Base-by-base conservation (phyloP, 1,140 invertebrate genomes). In the Teleogryllus occipitalis region DNA sequence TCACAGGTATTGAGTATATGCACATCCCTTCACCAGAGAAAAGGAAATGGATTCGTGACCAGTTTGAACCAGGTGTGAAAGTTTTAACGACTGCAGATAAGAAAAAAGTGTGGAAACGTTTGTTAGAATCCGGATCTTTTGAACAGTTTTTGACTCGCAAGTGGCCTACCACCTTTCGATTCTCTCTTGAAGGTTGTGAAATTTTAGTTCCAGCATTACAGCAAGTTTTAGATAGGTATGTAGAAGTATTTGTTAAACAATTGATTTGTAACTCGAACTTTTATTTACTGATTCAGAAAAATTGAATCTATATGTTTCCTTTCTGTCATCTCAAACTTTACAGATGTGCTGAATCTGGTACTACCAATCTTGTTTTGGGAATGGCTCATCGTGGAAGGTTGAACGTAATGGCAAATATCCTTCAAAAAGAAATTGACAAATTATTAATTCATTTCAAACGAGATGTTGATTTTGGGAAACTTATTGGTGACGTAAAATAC, bases 1-100 rank as follows among this genome's bases (percentile, higher is more conserved):
- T 49, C 2, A 79, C 79, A 47, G 80, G 80, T 7, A 22, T 81
- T 47, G 80, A 81, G 73, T 81, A 79, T 22, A 81, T n/a, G 74
- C 74, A 79, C 74, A 54, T 81, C 7, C 21, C 14, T 7, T 54
- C 75, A 14, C 5, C 12, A 8, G 79, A 76, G 21, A 76, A 73
- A 54, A 79, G 74, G 7, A 15, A 10, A 14, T 80, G 79, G 79
- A 39, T 80, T 12, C 74, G 39, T 22, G 74, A 80, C 10, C 10
- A 49, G 8, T 10, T 80, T 39, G 79, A 80, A 77, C 10, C 46
- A 27, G 27, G 15, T 75, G 47, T 22, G 8, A 27, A 47, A 54
- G 8, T 47, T 7, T 18, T 75, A 8, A 47, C 12, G 2, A 18
- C 22, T 49, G 73, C 76, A 3, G 79, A 79, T 10, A 75, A 79